Evolutionary conservation across 2,888 invertebrate species (phyloP).

Genomic region (Tetragonula carbonaria): DNA sequence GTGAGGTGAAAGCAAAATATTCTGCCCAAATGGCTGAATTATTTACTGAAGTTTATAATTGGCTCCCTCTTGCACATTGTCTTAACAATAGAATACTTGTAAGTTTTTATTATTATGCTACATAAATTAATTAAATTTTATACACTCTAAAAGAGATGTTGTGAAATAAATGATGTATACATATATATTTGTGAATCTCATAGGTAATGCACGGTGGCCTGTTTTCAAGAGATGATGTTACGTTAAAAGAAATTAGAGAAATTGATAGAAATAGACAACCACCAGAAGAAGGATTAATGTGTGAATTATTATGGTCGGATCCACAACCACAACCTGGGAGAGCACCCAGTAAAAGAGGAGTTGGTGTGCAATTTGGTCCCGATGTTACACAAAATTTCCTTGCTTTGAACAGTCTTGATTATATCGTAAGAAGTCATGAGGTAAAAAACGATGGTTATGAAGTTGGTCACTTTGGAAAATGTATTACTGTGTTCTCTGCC

Average conservation of each 20-base stretch:
- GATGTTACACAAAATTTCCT: slow-evolving; percentile 97
- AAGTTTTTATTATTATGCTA: slow-evolving; percentile 72
- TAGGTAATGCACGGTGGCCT: slow-evolving; percentile 99
- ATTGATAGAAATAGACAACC: slow-evolving; percentile 98
- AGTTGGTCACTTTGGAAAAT: slow-evolving; percentile 96
- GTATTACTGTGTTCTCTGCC: slow-evolving; percentile 99
- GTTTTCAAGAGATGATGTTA: slow-evolving; percentile 96
- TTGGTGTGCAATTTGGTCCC: slow-evolving; percentile 99
- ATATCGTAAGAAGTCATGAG: slow-evolving; percentile 98
- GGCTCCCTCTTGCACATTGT: slow-evolving; percentile 97
- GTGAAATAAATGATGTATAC: not conserved
- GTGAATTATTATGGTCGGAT: slow-evolving; percentile 99
- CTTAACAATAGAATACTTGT: slow-evolving; percentile 93
- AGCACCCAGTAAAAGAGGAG: slow-evolving; percentile 97
- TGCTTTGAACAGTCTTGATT: slow-evolving; percentile 93
- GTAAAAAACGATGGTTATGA: slow-evolving; percentile 99
- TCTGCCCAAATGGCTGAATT: slow-evolving; percentile 97
- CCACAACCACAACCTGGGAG: slow-evolving; percentile 96
- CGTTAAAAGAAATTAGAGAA: slow-evolving; percentile 95
- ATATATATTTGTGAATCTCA: slow-evolving; percentile 5
- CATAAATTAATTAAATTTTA: not conserved
- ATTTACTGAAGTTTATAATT: slow-evolving; percentile 99
- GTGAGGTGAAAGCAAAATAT: slow-evolving; percentile 98
- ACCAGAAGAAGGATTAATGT: slow-evolving; percentile 98
- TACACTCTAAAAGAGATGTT: not conserved